These are phyloP conservation scores for Hybognathus amarus DNA, from an alignment of 2,797 vertebrate species.

Conservation along the genomic window DNA sequence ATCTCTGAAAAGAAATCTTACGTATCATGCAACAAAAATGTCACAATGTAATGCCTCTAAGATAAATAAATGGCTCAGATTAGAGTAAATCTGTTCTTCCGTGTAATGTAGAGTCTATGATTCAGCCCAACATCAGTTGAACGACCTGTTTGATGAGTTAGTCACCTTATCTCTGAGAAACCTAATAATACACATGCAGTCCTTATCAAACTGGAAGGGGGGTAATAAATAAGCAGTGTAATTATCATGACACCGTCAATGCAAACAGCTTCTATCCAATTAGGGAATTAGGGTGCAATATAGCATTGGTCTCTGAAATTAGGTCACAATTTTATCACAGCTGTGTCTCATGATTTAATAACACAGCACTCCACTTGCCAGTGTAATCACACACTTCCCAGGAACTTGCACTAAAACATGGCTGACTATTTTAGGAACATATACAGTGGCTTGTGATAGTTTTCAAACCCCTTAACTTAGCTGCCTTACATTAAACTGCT, in stretches of 20 bases:
- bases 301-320: conserved; percentile 38
- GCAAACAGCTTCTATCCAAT: conserved; percentile 52
- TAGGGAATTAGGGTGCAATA: conserved; percentile 51
- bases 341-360: conserved; percentile 45
- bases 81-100: conserved; percentile 23
- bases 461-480: not conserved
- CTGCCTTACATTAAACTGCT: too few relatives aligned
- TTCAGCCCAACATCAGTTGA: conserved; percentile 15
- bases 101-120: conserved; percentile 21
- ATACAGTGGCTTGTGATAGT: not conserved
- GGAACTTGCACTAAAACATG: conserved; percentile 9
- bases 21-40: conserved; percentile 46
- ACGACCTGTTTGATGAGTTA: conserved; percentile 25
- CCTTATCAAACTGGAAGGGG: conserved; percentile 30
- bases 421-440: conserved; percentile 19
- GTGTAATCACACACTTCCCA: conserved; percentile 36
- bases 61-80: conserved; percentile 27
- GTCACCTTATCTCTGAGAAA: conserved; percentile 39
- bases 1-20: conserved; percentile 29
- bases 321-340: conserved; percentile 42
- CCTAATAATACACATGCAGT: conserved; percentile 31
- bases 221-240: conserved; percentile 37
- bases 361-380: conserved; percentile 38
- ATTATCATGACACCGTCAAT: conserved; percentile 48
- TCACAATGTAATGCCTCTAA: conserved; percentile 33